Percentiles rank a stretch among this genome's conserved stretches.
Conservation (phyloP, 2,113 vertebrate genomes). For the Bos indicus region DNA sequence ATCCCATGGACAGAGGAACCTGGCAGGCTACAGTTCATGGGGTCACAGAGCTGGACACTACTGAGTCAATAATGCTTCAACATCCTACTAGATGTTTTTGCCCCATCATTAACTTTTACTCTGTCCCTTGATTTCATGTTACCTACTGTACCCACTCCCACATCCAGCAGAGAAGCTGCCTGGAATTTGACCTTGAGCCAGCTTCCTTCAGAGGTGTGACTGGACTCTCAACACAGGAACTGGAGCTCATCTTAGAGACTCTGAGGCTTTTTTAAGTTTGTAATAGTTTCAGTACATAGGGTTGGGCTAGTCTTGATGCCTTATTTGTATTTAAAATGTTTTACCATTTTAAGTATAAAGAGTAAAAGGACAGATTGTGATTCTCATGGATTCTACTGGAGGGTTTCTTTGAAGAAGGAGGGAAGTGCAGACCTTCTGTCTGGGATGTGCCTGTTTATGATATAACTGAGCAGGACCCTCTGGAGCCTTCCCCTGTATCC, state of each 20-base stretch:
- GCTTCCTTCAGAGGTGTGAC: no score
- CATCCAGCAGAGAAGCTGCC: background rate
- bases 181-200: background rate
- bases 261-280: background rate
- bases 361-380: background rate
- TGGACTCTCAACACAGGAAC: background rate
- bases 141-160: no score
- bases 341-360: background rate
- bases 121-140: no score
- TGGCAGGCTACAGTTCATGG: background rate
- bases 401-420: background rate
- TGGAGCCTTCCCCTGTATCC: background rate
- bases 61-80: background rate
- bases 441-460: background rate
- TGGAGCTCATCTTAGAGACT: background rate
- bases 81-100: background rate
- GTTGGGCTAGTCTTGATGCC: background rate
- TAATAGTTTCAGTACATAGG: background rate
- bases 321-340: background rate
- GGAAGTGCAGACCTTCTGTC: background rate
- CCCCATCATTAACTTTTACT: background rate
- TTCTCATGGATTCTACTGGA: background rate
- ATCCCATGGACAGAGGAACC: background rate
- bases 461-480: background rate
- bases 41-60: background rate